Percentiles rank a stretch among this genome's conserved stretches.
phyloP scores from a whole-genome alignment of 2,113 vertebrate genomes.

The Tapirus terrestris region DNA sequence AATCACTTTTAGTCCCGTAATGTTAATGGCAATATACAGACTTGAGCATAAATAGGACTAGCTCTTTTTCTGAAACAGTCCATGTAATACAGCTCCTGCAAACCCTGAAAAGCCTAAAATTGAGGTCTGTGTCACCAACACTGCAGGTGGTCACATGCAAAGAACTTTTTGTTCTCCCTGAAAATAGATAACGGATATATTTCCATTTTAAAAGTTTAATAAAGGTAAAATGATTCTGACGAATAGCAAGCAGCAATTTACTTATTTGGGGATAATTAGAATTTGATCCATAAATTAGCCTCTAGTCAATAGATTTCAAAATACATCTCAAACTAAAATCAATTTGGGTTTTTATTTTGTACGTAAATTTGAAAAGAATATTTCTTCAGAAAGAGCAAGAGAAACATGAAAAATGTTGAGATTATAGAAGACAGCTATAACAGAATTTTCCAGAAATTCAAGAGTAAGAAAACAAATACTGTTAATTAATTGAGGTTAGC shows the following conservation, averaged over 20 bases:
- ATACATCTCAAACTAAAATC: constrained; percentile 67
- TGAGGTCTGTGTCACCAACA: not conserved
- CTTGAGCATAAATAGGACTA: not conserved
- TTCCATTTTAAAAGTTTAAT: constrained; percentile 66
- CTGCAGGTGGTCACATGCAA: not conserved
- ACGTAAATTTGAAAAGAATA: constrained; percentile 62
- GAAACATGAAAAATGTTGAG: constrained; percentile 39
- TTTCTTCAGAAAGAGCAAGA: constrained; percentile 55
- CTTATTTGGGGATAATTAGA: constrained; percentile 73
- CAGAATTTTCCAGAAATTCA: constrained; percentile 24
- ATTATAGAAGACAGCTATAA: not conserved
- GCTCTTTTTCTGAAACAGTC: not conserved
- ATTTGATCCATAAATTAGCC: constrained; percentile 58
- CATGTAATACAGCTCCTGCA: not conserved
- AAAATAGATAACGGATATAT: constrained; percentile 36
- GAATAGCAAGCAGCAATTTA: constrained; percentile 46
- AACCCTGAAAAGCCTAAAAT: not conserved
- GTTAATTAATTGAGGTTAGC: constrained; percentile 11
- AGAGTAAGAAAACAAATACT: not conserved
- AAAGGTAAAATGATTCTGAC: constrained; percentile 50
- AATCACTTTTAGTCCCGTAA: not conserved
- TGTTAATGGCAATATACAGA: not conserved
- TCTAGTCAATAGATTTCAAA: constrained; percentile 68
- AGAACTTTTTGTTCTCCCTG: constrained; percentile 21
- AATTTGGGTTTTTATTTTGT: constrained; percentile 67